Conservation (phyloP, 2,113 vertebrate genomes). For the Hemichromis elongatus region DNA sequence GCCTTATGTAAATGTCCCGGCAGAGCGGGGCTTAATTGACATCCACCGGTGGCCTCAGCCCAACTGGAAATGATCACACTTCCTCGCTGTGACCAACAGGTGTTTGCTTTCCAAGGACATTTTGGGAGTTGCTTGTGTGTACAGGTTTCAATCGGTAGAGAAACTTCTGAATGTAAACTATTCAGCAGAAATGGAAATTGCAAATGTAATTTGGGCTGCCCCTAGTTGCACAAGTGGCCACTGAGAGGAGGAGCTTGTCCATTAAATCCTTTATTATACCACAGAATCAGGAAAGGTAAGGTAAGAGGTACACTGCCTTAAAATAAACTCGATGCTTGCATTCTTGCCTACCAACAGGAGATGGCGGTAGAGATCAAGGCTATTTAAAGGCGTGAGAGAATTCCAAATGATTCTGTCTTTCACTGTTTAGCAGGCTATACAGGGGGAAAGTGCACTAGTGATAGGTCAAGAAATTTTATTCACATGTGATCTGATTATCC, state of each 20-base stretch:
- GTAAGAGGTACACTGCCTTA: fast-evolving
- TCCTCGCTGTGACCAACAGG: slow-evolving; percentile 43
- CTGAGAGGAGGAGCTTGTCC: not conserved
- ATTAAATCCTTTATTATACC: not conserved
- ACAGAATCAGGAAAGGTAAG: not conserved
- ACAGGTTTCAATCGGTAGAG: not conserved
- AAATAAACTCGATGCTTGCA: not conserved
- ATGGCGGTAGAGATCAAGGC: slow-evolving; percentile 18
- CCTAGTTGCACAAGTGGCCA: not conserved
- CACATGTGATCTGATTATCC: fast-evolving
- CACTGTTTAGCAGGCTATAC: not conserved
- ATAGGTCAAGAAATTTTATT: no score
- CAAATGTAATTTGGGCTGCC: not conserved
- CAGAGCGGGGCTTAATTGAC: slow-evolving; percentile 52
- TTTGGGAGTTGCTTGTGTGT: not conserved
- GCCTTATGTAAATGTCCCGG: slow-evolving; percentile 61
- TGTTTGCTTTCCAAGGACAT: slow-evolving; percentile 29
- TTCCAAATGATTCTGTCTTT: not conserved
- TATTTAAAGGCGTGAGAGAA: not conserved
- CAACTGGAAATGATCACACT: slow-evolving; percentile 45
- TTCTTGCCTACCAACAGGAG: slow-evolving; percentile 18
- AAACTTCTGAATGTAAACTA: not conserved
- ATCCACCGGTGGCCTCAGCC: slow-evolving; percentile 25
- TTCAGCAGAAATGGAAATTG: not conserved
- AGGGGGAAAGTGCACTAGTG: not conserved